These are phyloP conservation scores for Ianthella basta DNA, from an alignment of 37 sponge, comb jelly and placozoan species.

Conservation along the genomic window DNA sequence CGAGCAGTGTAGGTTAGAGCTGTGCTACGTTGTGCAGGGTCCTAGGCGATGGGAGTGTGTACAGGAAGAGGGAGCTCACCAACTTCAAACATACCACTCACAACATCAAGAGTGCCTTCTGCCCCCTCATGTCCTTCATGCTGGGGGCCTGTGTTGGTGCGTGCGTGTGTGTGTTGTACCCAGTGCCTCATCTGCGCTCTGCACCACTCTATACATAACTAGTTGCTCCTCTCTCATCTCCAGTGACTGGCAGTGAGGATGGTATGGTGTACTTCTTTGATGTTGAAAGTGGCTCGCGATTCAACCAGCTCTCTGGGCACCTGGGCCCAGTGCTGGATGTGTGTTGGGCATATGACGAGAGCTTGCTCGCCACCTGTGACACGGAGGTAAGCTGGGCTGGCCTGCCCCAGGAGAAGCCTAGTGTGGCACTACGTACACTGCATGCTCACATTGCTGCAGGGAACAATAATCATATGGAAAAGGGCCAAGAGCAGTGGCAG, in stretches of 20 bases:
- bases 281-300: constrained; percentile 67
- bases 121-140: constrained; percentile 92
- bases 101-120: constrained; percentile 81
- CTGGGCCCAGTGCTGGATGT: constrained; percentile 79
- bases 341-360: constrained; percentile 92
- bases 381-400: constrained; percentile 41
- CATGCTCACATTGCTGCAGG: constrained; percentile 30
- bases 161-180: neutral
- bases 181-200: neutral
- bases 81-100: constrained; percentile 53
- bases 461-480: constrained; percentile 82
- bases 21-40: constrained; percentile 26
- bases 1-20: too few relatives aligned
- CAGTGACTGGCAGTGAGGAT: constrained; percentile 87
- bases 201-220: neutral
- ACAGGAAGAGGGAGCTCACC: constrained; percentile 75
- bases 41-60: constrained; percentile 55
- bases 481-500: constrained; percentile 29
- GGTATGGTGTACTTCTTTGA: constrained; percentile 85
- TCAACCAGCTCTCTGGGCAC: constrained; percentile 88
- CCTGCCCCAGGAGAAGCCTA: too few relatives aligned
- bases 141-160: constrained; percentile 72
- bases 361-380: constrained; percentile 89
- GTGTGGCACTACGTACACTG: too few relatives aligned
- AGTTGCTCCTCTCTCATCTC: neutral